Base-by-base conservation (phyloP, 64 coral and sea anemone genomes). In the Platygyra sinensis region DNA sequence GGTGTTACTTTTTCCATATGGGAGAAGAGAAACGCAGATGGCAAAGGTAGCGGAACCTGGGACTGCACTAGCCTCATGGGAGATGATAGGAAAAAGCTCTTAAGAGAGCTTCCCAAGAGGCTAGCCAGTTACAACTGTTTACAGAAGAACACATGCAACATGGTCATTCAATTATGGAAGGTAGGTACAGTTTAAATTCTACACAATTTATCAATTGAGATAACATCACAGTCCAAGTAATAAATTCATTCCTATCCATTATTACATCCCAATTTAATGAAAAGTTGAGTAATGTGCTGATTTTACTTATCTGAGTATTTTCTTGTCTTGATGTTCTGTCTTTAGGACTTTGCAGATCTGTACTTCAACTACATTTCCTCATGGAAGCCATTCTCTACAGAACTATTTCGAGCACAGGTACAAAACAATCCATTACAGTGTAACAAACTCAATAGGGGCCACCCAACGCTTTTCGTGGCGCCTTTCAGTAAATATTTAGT, bases 331-430 rank as follows among this genome's bases (percentile, higher is more conserved):
- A 57, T 31, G 54, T 32, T 80, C 25, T 80, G 15, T 29, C 54
- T 30, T 17, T 30, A 61, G 78, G 78, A 80, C 57, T 80, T 80
- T 62, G 55, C 28, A 30, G 78, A 80, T 13, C 57, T 80, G 78
- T 80, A 80, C 78, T 80, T 80, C 17, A 80, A 30, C 5, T 80
- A 30, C 55, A 80, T 80, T 60, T 80, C 78, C 28, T 80, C 54
- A 31, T 62, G 78, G 78, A 12, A 61, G 55, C 78, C 54, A 80
- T 80, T 60, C 57, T 60, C 78, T 79, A 89, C 77, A 64, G 76
- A 67, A 79, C 19, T 11, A 31, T 89, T 67, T 39, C 25, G 22
- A 62, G 8, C 42, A 38, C 82, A 60, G 39, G 42, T 52, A 50
- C 42, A 55, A 50, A 55, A 52, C 10, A 24, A 5, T 86, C 32